Evolutionary conservation across 2,113 vertebrate species (phyloP), one percentile per base, ranked within the genome.

Genomic region (Atlantisia rogersi): DNA sequence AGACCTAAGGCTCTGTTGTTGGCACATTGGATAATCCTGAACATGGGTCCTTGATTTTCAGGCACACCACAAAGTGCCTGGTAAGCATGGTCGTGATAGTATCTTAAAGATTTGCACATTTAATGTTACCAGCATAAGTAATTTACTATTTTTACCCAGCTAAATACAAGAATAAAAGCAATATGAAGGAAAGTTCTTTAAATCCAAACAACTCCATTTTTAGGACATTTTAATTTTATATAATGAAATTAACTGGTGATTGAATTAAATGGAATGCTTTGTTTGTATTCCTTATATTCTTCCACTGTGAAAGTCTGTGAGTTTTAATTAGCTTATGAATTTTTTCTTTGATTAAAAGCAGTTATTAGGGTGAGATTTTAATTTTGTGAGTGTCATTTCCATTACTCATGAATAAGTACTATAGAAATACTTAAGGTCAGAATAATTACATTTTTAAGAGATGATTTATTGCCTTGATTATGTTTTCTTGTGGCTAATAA

Each of bases 331-430:
- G 9, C 5, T 64, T 37, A 58, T 91, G 15, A 55, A 1, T 73
- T 60, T 44, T 88, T 92, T 46, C 20, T 75, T 84, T 91, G 19
- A 79, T 76, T 96, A 58, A 67, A 91, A 78, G 8, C 26, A 48
- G 28, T 31, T 75, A 39, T 71, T 76, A 71, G n/a, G 7, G 29
- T 84, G 42, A 86, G 20, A 53, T 75, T 73, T 60, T 82, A 81
- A 79, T 92, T 86, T 87, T 91, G 40, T 52, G 31, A 69, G 15
- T 88, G 58, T 60, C 18, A 84, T 86, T 95, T 82, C 44, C n/a
- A 65, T 87, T 85, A 74, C 8, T 62, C 5, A 22, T 76, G 22
- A 93, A 64, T 82, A 91, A 91, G 85, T 87, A 52, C 53, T 77
- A 3, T 15, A 31, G 7, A 28, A 85, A 80, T 82, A 82, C 8